Conservation (phyloP, 2,797 vertebrate genomes). For the Sebastes nivosus region DNA sequence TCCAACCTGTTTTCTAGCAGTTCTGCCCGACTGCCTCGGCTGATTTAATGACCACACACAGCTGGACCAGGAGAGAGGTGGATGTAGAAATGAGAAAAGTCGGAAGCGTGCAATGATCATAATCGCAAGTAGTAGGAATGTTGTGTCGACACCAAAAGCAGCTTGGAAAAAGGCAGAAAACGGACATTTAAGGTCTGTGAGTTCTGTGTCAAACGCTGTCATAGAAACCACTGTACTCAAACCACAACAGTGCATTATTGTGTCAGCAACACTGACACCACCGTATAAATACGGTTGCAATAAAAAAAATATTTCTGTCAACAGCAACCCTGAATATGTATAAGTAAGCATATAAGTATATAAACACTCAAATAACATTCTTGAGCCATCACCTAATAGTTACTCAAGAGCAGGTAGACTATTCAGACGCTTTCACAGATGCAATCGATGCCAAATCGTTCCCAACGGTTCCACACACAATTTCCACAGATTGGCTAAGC, state of each 20-base stretch:
- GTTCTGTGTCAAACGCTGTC: slow-evolving; percentile 3
- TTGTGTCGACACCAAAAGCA: slow-evolving; percentile 17
- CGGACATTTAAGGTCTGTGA: not conserved
- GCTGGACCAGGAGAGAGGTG: slow-evolving; percentile 52
- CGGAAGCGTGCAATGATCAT: slow-evolving; percentile 32
- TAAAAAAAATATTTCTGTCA: not conserved
- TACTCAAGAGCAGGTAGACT: not conserved
- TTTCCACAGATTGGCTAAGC: slow-evolving; percentile 16
- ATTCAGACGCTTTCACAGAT: slow-evolving; percentile 27
- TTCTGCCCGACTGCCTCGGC: slow-evolving; percentile 71
- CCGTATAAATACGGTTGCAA: not conserved
- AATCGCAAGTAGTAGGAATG: slow-evolving; percentile 13
- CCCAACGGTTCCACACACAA: slow-evolving; percentile 14
- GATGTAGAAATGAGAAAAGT: slow-evolving; percentile 37
- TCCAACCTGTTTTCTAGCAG: slow-evolving; percentile 58
- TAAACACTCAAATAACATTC: not conserved
- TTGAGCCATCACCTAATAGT: not conserved
- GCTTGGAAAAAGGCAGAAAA: not conserved
- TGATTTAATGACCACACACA: slow-evolving; percentile 82
- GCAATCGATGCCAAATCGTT: slow-evolving; percentile 16
- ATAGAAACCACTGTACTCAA: not conserved
- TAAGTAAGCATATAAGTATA: not conserved
- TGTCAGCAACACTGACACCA: not conserved
- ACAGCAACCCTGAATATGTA: not conserved
- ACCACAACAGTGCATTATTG: not conserved